Percentiles rank a stretch among this genome's conserved stretches.
Conservation (phyloP, 1,140 invertebrate genomes). For the Tribolium madens region DNA sequence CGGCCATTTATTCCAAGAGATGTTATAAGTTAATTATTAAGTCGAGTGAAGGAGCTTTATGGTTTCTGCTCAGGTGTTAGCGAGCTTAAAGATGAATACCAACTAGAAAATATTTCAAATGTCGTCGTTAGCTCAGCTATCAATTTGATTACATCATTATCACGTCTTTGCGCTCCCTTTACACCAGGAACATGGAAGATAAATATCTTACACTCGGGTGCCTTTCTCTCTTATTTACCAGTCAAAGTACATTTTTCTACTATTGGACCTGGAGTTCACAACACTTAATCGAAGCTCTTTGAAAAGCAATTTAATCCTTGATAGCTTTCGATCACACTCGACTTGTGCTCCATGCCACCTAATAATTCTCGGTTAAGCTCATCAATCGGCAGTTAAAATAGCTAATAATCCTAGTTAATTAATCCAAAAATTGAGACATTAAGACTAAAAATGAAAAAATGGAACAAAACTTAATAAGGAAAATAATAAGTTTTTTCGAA, state of each 20-base stretch:
- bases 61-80: constrained; percentile 58
- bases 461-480: too few species aligned
- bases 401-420: too few species aligned
- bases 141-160: constrained; percentile 52
- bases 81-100: constrained; percentile 42
- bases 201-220: constrained; percentile 38
- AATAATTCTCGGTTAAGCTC: too few species aligned
- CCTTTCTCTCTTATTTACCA: background rate
- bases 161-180: constrained; percentile 46
- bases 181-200: constrained; percentile 41
- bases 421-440: too few species aligned
- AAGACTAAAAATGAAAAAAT: too few species aligned
- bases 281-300: too few species aligned
- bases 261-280: background rate
- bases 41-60: constrained; percentile 12
- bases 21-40: constrained; percentile 32
- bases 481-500: too few species aligned
- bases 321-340: too few species aligned
- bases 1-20: background rate
- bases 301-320: too few species aligned
- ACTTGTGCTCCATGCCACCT: too few species aligned
- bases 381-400: too few species aligned
- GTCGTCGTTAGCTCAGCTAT: constrained; percentile 44
- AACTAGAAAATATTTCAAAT: constrained; percentile 46
- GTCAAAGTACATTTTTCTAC: background rate